phyloP scores from a whole-genome alignment of 2,797 vertebrate genomes.

The Smutsia temminckii region DNA sequence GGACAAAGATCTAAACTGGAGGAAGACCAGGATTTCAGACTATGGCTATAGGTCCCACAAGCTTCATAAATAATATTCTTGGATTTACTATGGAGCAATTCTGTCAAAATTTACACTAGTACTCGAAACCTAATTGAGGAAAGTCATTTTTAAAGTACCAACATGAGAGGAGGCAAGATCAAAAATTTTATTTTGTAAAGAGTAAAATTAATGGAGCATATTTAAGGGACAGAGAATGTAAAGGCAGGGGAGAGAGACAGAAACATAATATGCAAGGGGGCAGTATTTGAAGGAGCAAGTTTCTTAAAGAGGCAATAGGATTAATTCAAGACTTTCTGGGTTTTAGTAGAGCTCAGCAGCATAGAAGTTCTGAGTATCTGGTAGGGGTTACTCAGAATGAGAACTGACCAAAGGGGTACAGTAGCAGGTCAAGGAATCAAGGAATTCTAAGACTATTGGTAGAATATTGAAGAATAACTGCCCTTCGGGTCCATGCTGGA shows the following conservation, averaged over 20 bases:
- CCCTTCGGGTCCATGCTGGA: not conserved
- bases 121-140: not conserved
- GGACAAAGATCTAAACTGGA: not conserved
- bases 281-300: not conserved
- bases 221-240: not conserved
- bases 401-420: not conserved
- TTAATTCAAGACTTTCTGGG: not conserved
- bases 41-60: not conserved
- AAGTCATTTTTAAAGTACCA: not conserved
- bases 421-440: not conserved
- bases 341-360: not conserved
- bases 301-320: not conserved
- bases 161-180: not conserved
- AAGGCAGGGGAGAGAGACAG: not conserved
- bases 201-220: not conserved
- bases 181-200: too few relatives aligned
- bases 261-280: not conserved
- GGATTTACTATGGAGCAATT: not conserved
- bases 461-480: not conserved
- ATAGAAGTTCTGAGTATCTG: not conserved
- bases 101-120: not conserved
- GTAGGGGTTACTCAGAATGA: not conserved
- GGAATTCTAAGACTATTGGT: not conserved
- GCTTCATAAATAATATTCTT: slow-evolving; percentile 22
- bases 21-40: not conserved